A percentile compares a stretch with the other conserved stretches of the same genome.
Evolutionary conservation across 1,140 invertebrate species (phyloP).

Genomic region (Trichoplusia ni): DNA sequence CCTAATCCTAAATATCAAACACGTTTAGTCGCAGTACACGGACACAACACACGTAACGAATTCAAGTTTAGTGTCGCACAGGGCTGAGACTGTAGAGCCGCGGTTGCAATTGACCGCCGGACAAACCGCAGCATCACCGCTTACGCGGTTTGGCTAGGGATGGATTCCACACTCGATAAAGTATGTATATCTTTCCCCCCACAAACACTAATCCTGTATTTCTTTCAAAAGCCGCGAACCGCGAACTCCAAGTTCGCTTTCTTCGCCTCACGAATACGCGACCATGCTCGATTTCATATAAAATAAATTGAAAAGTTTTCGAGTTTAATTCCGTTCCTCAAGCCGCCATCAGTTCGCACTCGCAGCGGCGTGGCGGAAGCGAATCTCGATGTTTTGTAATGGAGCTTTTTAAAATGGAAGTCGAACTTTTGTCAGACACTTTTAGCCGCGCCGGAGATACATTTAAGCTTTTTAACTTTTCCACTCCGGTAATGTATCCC

Average conservation of each 20-base stretch:
- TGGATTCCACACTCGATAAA: background rate
- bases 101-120: constrained; percentile 27
- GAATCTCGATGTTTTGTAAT: constrained; percentile 81
- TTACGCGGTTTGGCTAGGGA: background rate
- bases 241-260: constrained; percentile 28
- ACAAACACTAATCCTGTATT: constrained; percentile 16
- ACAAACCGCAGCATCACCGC: constrained; percentile 2
- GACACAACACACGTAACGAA: constrained; percentile 67
- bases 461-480: constrained; percentile 82
- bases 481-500: constrained; percentile 80
- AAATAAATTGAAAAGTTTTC: constrained; percentile 71
- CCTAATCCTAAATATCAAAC: constrained; percentile 42
- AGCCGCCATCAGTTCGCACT: constrained; percentile 57
- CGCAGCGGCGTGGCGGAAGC: constrained; percentile 69
- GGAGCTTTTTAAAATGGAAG: constrained; percentile 82
- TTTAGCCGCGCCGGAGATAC: constrained; percentile 80
- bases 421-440: constrained; percentile 82
- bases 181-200: no score
- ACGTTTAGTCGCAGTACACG: constrained; percentile 32
- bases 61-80: constrained; percentile 69
- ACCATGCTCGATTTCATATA: constrained; percentile 56
- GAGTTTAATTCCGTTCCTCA: constrained; percentile 66
- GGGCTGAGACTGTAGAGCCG: constrained; percentile 31
- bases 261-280: constrained; percentile 34
- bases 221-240: constrained; percentile 3